These are phyloP conservation scores for Acipenser ruthenus DNA, from an alignment of 2,797 vertebrate species.

Conservation along the genomic window DNA sequence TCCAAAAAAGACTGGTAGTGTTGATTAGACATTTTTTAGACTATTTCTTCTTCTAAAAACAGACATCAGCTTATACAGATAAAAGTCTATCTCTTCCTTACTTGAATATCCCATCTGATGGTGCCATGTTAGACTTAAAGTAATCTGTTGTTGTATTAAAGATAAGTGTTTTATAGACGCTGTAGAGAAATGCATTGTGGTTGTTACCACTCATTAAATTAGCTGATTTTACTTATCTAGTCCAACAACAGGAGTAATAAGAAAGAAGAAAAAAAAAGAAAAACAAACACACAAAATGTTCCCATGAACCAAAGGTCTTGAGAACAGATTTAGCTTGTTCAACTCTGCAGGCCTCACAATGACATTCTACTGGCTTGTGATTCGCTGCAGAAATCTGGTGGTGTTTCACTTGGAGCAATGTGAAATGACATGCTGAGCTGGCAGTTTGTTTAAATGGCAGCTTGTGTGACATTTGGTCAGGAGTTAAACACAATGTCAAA, in stretches of 20 bases:
- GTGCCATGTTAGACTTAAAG: no score
- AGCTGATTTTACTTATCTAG: no score
- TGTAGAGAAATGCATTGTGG: no score
- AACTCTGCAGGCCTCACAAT: constrained; percentile 3
- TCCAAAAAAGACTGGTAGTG: no score
- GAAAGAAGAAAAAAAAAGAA: neutral
- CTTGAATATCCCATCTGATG: no score
- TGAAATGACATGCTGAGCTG: constrained; percentile 23
- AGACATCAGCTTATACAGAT: no score
- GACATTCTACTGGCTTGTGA: neutral
- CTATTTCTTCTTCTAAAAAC: no score
- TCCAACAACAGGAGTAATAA: neutral
- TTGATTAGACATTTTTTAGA: no score
- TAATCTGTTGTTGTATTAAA: no score
- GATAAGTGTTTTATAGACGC: no score
- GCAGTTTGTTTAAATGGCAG: constrained; percentile 18
- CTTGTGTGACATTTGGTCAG: neutral
- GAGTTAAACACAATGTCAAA: neutral
- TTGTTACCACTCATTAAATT: no score
- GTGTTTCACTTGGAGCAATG: constrained; percentile 20
- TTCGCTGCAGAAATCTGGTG: constrained; percentile 13
- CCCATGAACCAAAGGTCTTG: neutral
- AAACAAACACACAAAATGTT: neutral
- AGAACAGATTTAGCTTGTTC: neutral
- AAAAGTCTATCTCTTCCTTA: no score